These are phyloP conservation scores for Alosa sapidissima DNA, from an alignment of 2,797 vertebrate species.

Conservation along the genomic window DNA sequence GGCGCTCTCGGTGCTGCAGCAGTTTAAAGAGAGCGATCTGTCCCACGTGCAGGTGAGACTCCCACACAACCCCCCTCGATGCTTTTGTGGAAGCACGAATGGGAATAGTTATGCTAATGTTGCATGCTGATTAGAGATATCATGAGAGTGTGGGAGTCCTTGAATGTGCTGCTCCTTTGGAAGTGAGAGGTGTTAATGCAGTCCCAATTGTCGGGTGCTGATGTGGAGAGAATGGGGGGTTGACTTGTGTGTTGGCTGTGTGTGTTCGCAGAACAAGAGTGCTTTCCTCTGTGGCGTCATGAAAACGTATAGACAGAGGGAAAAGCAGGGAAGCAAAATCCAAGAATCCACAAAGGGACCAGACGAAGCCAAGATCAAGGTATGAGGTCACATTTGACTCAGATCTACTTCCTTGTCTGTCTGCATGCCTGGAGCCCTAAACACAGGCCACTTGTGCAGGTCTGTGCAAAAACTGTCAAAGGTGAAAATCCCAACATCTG, in stretches of 20 bases:
- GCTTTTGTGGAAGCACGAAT: background rate
- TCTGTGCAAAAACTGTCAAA: no score
- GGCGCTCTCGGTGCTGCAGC: conserved; percentile 92
- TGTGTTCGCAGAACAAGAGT: conserved; percentile 86
- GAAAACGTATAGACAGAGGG: conserved; percentile 98
- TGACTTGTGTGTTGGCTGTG: background rate
- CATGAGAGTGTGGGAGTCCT: background rate
- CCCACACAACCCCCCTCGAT: background rate
- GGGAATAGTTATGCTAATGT: background rate
- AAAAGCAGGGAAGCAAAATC: conserved; percentile 97
- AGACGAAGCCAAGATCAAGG: conserved; percentile 98
- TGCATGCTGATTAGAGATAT: no score
- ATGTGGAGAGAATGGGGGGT: background rate
- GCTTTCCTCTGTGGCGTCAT: conserved; percentile 98
- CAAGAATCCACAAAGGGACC: conserved; percentile 96
- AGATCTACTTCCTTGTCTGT: no score
- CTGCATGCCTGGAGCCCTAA: no score
- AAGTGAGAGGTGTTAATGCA: background rate
- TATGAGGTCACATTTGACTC: conserved; percentile 47
- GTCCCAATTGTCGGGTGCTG: background rate
- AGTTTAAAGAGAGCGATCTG: conserved; percentile 97
- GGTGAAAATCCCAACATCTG: no score
- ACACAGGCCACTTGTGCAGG: no score
- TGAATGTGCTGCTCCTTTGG: background rate
- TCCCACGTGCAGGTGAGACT: conserved; percentile 94